A percentile compares a stretch with the other conserved stretches of the same genome.
phyloP scores from a whole-genome alignment of 2,797 vertebrate genomes.

The Falco columbarius region DNA sequence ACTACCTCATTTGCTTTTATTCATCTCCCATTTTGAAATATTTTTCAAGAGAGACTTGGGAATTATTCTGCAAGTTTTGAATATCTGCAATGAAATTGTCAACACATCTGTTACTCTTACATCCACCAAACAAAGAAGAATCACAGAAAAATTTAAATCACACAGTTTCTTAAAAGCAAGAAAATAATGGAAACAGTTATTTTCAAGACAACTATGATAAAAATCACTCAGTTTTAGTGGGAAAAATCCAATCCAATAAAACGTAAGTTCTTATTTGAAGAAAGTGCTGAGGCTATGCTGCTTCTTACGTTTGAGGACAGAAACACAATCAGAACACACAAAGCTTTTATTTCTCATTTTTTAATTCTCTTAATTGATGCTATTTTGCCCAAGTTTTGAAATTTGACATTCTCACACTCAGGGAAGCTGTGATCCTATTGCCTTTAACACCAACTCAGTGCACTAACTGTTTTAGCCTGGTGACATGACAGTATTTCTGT shows the following conservation, averaged over 20 bases:
- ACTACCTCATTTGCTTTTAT: background rate
- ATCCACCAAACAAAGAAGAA: background rate
- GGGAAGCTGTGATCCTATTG: accelerated
- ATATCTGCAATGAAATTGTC: background rate
- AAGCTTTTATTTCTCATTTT: background rate
- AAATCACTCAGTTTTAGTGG: background rate
- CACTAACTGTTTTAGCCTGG: background rate
- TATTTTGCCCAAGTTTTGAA: background rate
- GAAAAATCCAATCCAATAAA: background rate
- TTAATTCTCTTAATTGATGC: background rate
- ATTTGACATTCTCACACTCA: background rate
- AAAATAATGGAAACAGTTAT: background rate
- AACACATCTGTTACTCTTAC: background rate
- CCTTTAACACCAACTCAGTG: background rate
- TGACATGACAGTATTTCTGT: background rate
- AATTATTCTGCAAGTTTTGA: background rate
- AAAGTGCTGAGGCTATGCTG: background rate
- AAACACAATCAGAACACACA: background rate
- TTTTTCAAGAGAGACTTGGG: background rate
- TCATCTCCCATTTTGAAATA: background rate
- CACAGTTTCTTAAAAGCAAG: background rate
- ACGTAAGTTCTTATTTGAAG: background rate
- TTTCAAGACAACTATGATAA: background rate
- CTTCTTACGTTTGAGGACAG: background rate
- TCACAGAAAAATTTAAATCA: background rate